Percentiles rank a stretch among this genome's conserved stretches.
phyloP scores from a whole-genome alignment of 2,797 vertebrate species.

The Chloroceryle inda region DNA sequence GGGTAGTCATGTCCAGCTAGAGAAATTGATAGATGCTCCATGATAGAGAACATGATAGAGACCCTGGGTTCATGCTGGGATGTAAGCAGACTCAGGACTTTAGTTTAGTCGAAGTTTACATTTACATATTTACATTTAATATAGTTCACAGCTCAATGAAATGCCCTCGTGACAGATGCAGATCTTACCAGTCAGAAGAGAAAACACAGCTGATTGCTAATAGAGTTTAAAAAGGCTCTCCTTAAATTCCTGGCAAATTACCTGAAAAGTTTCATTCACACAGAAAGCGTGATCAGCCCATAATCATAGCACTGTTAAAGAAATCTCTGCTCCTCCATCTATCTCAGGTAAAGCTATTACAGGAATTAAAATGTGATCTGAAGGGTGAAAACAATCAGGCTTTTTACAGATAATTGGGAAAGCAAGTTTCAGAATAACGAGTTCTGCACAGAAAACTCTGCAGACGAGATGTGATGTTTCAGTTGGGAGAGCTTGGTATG shows the following conservation, averaged over 20 bases:
- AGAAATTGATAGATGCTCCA: background rate
- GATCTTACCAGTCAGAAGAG: background rate
- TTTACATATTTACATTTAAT: background rate
- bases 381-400: constrained; percentile 15
- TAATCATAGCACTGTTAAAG: constrained; percentile 27
- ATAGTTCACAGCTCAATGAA: background rate
- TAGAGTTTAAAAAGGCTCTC: background rate
- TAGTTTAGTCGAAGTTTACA: background rate
- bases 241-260: background rate
- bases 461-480: constrained; percentile 27
- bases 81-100: background rate
- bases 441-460: background rate
- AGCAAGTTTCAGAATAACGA: constrained; percentile 22
- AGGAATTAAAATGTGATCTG: background rate
- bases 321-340: constrained; percentile 28
- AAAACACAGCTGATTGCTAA: background rate
- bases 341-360: constrained; percentile 4
- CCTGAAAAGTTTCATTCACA: background rate
- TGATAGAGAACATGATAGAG: background rate
- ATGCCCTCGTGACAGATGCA: background rate
- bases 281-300: background rate
- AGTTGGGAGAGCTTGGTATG: background rate
- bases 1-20: background rate
- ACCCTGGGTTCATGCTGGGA: background rate
- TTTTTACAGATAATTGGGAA: constrained; percentile 31